Conservation (phyloP, 2,888 invertebrate species). For the Clepsis dumicolana region DNA sequence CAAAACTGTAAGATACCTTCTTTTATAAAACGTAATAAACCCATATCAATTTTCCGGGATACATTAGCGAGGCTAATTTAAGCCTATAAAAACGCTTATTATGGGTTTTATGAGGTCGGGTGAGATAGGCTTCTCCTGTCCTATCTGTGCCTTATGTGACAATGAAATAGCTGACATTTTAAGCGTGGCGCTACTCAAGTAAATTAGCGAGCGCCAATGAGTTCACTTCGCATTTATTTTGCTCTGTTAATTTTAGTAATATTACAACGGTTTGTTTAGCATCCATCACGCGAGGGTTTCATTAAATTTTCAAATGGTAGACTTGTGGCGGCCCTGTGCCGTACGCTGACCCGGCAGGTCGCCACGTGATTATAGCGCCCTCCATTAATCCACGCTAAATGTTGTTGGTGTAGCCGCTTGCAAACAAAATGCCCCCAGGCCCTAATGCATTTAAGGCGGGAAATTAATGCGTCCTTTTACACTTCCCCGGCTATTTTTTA, state of each 20-base stretch:
- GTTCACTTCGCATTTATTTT: constrained; percentile 10
- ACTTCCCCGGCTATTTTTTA: constrained; percentile 16
- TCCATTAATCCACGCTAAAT: constrained; percentile 62
- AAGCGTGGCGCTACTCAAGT: not conserved
- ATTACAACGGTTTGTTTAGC: constrained; percentile 48
- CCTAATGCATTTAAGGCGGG: constrained; percentile 31
- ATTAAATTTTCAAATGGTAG: constrained; percentile 61
- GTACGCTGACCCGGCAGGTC: constrained; percentile 56
- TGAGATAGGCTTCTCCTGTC: constrained; percentile 8
- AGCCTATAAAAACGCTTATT: constrained; percentile 12
- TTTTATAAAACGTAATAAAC: constrained; percentile 27
- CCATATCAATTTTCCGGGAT: constrained; percentile 16
- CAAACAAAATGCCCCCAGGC: constrained; percentile 44
- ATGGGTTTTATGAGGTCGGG: constrained; percentile 21
- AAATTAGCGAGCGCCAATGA: constrained; percentile 10
- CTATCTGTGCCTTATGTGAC: constrained; percentile 6
- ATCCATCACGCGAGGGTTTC: constrained; percentile 64
- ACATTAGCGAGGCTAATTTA: constrained; percentile 27
- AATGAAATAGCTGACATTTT: constrained; percentile 12
- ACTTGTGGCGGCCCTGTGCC: constrained; percentile 55
- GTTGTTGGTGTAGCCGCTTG: constrained; percentile 35
- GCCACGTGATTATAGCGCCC: constrained; percentile 52
- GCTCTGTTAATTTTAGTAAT: constrained; percentile 12
- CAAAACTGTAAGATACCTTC: not conserved
- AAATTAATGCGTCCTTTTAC: constrained; percentile 30